phyloP scores from a whole-genome alignment of 1,140 invertebrate species.

The Polypedilum pembai region DNA sequence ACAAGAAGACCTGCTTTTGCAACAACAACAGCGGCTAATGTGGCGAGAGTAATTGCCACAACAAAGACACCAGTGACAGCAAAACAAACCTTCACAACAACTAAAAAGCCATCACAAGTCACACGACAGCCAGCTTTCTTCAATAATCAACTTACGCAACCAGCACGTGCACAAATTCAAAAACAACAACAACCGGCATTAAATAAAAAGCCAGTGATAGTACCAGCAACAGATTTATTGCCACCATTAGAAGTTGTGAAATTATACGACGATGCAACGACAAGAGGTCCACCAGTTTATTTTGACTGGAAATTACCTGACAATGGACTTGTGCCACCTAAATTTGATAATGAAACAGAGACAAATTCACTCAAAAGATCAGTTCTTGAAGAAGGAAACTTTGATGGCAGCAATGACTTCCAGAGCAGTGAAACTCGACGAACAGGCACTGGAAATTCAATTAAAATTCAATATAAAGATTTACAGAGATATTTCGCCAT shows the following conservation, averaged over 20 bases:
- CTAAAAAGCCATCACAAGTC: neutral
- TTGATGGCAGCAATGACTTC: conserved; percentile 37
- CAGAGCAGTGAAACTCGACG: conserved; percentile 40
- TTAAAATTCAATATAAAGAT: conserved; percentile 34
- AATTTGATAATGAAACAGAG: conserved; percentile 30
- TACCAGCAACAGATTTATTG: conserved; percentile 34
- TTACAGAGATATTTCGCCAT: conserved; percentile 43
- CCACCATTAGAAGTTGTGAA: conserved; percentile 40
- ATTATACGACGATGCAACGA: conserved; percentile 44
- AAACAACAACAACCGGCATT: neutral
- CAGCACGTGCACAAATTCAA: neutral
- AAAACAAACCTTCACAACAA: neutral
- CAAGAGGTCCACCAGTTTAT: conserved; percentile 53
- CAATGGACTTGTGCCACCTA: conserved; percentile 49
- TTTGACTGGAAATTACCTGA: conserved; percentile 55
- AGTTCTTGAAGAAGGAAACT: neutral
- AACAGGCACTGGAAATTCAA: conserved; percentile 35
- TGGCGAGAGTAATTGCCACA: neutral
- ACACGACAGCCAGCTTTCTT: neutral
- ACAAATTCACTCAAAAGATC: conserved; percentile 1
- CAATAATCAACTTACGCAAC: conserved; percentile 12
- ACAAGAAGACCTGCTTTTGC: neutral
- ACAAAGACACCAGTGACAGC: neutral
- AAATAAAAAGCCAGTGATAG: neutral
- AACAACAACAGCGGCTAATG: neutral